Conservation (phyloP, 2,113 vertebrate species). For the Pangasianodon gigas region DNA sequence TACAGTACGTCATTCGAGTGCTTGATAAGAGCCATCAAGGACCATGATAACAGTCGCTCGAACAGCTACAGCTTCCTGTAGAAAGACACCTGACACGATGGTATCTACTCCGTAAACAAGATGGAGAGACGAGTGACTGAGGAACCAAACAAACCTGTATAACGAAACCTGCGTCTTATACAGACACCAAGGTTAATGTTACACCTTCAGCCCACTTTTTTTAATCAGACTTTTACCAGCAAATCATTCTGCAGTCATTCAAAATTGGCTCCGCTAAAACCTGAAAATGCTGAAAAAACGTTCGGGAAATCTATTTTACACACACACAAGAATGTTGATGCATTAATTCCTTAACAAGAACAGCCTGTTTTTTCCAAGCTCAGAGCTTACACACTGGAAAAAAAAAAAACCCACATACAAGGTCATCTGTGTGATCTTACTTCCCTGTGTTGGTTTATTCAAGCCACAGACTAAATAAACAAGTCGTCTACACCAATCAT, state of each 20-base stretch:
- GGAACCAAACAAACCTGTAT: neutral
- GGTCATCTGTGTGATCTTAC: neutral
- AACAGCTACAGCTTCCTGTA: too few species aligned
- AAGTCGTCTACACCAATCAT: neutral
- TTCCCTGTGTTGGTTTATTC: too few species aligned
- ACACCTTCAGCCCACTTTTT: neutral
- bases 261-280: neutral
- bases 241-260: neutral
- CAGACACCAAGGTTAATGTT: neutral
- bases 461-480: too few species aligned
- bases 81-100: too few species aligned
- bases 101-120: neutral
- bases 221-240: neutral
- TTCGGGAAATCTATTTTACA: neutral
- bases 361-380: too few species aligned
- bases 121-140: neutral
- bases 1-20: neutral
- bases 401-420: neutral
- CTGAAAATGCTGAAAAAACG: too few species aligned
- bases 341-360: neutral
- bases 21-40: too few species aligned
- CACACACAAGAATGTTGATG: neutral
- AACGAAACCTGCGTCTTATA: neutral
- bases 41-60: too few species aligned
- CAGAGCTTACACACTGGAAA: neutral